Evolutionary conservation across 2,797 vertebrate genomes (phyloP).

Genomic region (Microcaecilia unicolor): DNA sequence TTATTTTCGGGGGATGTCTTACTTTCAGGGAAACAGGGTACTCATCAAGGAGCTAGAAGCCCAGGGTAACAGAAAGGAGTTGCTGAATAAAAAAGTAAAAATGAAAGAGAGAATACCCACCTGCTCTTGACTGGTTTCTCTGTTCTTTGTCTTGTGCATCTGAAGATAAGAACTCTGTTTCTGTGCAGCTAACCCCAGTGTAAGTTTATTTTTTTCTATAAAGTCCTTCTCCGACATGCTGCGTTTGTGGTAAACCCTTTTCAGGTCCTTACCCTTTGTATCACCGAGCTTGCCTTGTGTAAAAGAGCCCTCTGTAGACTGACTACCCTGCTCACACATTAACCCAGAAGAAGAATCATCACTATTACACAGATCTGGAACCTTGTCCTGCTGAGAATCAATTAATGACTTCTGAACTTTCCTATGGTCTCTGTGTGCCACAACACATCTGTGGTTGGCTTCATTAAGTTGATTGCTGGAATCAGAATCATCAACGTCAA

Average conservation of each 20-base stretch:
- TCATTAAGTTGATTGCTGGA: not conserved
- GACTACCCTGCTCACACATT: no score
- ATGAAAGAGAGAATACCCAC: constrained; percentile 43
- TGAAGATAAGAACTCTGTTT: constrained; percentile 61
- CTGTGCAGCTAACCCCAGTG: constrained; percentile 54
- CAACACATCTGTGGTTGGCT: not conserved
- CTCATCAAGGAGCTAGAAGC: no score
- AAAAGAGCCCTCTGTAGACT: no score
- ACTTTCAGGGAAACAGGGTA: no score
- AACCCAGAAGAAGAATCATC: not conserved
- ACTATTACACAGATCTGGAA: constrained; percentile 2
- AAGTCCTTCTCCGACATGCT: constrained; percentile 48
- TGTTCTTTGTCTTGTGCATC: constrained; percentile 45
- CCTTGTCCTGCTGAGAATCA: not conserved
- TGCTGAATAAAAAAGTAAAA: no score
- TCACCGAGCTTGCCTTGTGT: no score
- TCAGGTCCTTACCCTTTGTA: no score
- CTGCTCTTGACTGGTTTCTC: constrained; percentile 29
- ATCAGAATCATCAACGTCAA: not conserved
- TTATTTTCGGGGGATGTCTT: no score
- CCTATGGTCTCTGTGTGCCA: not conserved
- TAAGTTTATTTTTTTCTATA: constrained; percentile 69
- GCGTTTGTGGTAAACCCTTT: not conserved
- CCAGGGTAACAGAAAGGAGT: no score
- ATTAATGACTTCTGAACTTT: not conserved